Base-by-base conservation (phyloP, 2,113 vertebrate genomes). In the Baryphthengus martii region DNA sequence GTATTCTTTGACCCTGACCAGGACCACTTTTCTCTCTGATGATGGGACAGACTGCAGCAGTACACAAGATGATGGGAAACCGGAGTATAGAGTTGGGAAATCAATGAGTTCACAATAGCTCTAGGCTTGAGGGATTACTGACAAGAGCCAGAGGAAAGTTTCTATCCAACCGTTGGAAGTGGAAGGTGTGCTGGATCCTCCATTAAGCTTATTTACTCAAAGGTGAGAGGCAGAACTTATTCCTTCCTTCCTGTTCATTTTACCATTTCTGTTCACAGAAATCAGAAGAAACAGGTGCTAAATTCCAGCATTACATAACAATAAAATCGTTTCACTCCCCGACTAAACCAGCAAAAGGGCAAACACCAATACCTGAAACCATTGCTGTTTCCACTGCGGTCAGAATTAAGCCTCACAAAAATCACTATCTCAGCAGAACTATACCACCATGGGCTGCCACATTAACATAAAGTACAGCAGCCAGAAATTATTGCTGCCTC, bases 391-490 rank as follows among this genome's bases (percentile, higher is more conserved):
- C 95, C 87, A 96, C 95, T 97, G 97, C 20, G 65, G 91, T 95
- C 93, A 94, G 97, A 98, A 98, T 96, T 95, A 98, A 98, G 94
- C 90, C 86, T 94, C 93, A 97, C 88, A 62, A 96, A 98, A 98
- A 96, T 59, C 87, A 90, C 96, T 81, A 86, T 95, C 97, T 98
- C 98, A 98, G 98, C 98, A 98, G 96, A 98, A 98, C 97, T 96
- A 97, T 86, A 97, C 92, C 97, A 97, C 96, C 73, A 85, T 73
- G 73, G 92, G 93, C 67, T 91, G 98, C 94, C 98, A 98, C 97
- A 98, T 98, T 98, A 98, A 98, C 98, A 98, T 98, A 98, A 98
- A 97, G 97, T 97, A 97, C 86, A 96, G 97, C 97, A 97, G 97
- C 84, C 95, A 98, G 97, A 96, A 98, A 98, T 98, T 97, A 98